Conservation (phyloP, 2,888 invertebrate species). For the Pyrrhosoma nymphula region DNA sequence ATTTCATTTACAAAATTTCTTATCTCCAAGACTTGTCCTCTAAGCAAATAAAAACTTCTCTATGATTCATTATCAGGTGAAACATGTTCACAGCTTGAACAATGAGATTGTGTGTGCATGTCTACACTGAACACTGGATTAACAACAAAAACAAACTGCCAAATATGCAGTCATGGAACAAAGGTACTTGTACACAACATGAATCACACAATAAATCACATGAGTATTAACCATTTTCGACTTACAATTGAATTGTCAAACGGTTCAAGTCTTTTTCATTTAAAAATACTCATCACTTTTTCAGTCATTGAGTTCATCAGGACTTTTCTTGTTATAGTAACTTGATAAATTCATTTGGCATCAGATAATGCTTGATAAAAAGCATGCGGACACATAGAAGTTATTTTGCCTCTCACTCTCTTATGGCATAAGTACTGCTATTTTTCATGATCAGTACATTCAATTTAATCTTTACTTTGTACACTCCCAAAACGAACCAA, state of each 20-base stretch:
- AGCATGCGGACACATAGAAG: constrained; percentile 56
- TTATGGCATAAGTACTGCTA: constrained; percentile 58
- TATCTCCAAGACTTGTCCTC: neutral
- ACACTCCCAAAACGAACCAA: constrained; percentile 7
- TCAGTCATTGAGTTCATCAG: constrained; percentile 52
- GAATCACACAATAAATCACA: constrained; percentile 66
- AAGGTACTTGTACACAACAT: constrained; percentile 59
- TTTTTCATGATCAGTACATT: constrained; percentile 46
- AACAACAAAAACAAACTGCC: constrained; percentile 64
- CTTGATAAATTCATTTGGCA: constrained; percentile 61
- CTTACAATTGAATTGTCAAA: constrained; percentile 43
- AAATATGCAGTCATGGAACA: constrained; percentile 55
- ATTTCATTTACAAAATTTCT: constrained; percentile 36
- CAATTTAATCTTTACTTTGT: constrained; percentile 60
- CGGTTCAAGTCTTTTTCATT: constrained; percentile 48
- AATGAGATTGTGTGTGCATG: constrained; percentile 46
- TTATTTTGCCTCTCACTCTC: constrained; percentile 39
- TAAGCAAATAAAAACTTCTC: constrained; percentile 59
- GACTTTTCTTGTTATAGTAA: constrained; percentile 59
- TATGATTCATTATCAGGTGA: constrained; percentile 58
- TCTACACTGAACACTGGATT: constrained; percentile 55
- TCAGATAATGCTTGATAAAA: constrained; percentile 49
- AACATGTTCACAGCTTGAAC: constrained; percentile 45
- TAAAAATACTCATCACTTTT: constrained; percentile 62
- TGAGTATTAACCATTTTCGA: constrained; percentile 37